Evolutionary conservation across 64 coral and sea anemone genomes (phyloP).

Genomic region (Montipora capricornis): DNA sequence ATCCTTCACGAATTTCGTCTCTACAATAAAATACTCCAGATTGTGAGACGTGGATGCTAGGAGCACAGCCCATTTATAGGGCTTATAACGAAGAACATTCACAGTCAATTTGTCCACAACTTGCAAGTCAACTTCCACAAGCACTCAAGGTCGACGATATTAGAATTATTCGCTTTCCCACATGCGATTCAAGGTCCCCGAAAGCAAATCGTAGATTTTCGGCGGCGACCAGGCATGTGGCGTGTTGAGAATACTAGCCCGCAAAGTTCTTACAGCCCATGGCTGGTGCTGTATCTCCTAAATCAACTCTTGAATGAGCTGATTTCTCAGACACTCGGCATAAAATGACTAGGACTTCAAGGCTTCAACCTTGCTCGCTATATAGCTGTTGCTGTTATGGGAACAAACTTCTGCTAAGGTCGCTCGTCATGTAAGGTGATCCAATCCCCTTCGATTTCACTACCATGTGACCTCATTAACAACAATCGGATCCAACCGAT

Average conservation of each 20-base stretch:
- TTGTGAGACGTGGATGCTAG: conserved; percentile 99
- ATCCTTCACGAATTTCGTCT: conserved; percentile 96
- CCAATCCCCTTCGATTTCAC: conserved; percentile 20
- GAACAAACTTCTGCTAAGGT: conserved; percentile 47
- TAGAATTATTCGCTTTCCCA: conserved; percentile 61
- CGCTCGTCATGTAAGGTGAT: conserved; percentile 55
- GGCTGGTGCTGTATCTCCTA: conserved; percentile 36
- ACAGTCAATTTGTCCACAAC: conserved; percentile 46
- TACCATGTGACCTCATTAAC: conserved; percentile 38
- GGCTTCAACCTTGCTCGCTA: conserved; percentile 47
- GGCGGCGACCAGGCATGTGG: conserved; percentile 36
- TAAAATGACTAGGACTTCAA: neutral
- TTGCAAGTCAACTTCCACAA: conserved; percentile 52
- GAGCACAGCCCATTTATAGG: conserved; percentile 99
- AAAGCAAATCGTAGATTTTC: conserved; percentile 29
- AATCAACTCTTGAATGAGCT: conserved; percentile 48
- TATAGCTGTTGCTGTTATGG: conserved; percentile 57
- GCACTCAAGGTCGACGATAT: conserved; percentile 37
- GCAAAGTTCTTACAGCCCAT: conserved; percentile 57
- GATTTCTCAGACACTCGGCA: conserved; percentile 56
- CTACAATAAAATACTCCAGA: conserved; percentile 97
- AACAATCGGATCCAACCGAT: conserved; percentile 13
- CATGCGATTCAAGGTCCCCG: conserved; percentile 60
- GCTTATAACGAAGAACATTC: conserved; percentile 73
- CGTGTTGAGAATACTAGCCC: conserved; percentile 26